Conservation (phyloP, 2,888 invertebrate species). For the Coecobrya sp. region DNA sequence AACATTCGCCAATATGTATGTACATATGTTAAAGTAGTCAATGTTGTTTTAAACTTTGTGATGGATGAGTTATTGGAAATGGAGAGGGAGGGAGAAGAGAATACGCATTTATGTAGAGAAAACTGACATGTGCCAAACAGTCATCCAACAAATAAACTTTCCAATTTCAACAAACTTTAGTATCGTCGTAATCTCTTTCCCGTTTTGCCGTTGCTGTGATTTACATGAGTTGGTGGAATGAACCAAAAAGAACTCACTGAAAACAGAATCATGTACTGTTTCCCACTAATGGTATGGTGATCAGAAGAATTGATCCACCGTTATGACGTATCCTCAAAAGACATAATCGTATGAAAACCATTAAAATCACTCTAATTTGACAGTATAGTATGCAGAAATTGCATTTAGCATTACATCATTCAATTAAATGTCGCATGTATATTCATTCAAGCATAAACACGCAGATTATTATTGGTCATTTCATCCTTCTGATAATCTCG, state of each 20-base stretch:
- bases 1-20: background rate
- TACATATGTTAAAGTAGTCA: background rate
- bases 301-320: no score
- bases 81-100: background rate
- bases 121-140: constrained; percentile 74
- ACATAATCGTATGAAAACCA: no score
- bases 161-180: constrained; percentile 52
- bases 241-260: background rate
- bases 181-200: constrained; percentile 7
- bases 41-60: constrained; percentile 19
- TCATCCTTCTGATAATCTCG: no score
- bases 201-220: constrained; percentile 17
- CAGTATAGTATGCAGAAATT: no score
- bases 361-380: no score
- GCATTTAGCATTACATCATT: no score
- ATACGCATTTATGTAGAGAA: constrained; percentile 7
- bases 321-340: no score
- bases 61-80: constrained; percentile 54
- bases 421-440: no score
- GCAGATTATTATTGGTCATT: no score
- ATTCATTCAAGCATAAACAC: no score
- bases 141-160: constrained; percentile 60
- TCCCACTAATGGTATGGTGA: no score
- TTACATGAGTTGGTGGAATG: background rate
- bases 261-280: no score